Conservation (phyloP, 2,797 vertebrate genomes). For the Setipinna tenuifilis region DNA sequence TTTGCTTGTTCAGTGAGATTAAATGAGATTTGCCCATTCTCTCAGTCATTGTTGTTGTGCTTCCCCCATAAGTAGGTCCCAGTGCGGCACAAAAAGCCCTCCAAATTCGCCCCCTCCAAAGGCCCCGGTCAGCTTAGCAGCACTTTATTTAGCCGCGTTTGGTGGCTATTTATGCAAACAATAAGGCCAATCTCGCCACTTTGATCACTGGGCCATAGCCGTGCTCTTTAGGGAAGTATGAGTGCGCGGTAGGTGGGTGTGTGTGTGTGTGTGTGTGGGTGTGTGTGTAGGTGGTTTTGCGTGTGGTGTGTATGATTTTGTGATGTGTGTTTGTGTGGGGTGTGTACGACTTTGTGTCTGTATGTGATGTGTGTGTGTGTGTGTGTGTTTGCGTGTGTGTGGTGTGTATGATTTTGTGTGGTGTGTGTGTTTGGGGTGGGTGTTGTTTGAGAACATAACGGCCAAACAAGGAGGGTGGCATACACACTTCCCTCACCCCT, state of each 20-base stretch:
- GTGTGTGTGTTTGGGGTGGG: conserved; percentile 30
- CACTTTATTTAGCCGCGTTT: conserved; percentile 52
- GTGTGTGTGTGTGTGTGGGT: conserved; percentile 47
- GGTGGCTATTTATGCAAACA: conserved; percentile 67
- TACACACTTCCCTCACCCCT: conserved; percentile 45
- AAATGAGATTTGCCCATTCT: conserved; percentile 64
- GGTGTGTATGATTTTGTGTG: neutral
- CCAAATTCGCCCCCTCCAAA: conserved; percentile 39
- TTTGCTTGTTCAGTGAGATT: conserved; percentile 66
- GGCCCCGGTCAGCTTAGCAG: conserved; percentile 52
- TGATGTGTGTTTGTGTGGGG: conserved; percentile 25
- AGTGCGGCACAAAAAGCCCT: conserved; percentile 51
- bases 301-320: conserved; percentile 11
- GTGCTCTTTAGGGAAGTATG: conserved; percentile 56
- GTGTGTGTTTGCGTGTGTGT: conserved; percentile 17
- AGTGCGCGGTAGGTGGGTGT: conserved; percentile 19
- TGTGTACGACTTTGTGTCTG: conserved; percentile 6
- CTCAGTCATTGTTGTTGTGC: conserved; percentile 50
- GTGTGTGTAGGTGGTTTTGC: conserved; percentile 31
- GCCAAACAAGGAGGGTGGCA: conserved; percentile 31
- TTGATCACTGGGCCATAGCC: conserved; percentile 66
- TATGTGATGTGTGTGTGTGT: conserved; percentile 12
- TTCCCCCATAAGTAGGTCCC: conserved; percentile 56
- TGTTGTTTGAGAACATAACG: neutral
- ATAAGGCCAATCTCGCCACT: conserved; percentile 70